phyloP scores from a whole-genome alignment of 2,888 invertebrate species.

The Agrenia bidenticulata region DNA sequence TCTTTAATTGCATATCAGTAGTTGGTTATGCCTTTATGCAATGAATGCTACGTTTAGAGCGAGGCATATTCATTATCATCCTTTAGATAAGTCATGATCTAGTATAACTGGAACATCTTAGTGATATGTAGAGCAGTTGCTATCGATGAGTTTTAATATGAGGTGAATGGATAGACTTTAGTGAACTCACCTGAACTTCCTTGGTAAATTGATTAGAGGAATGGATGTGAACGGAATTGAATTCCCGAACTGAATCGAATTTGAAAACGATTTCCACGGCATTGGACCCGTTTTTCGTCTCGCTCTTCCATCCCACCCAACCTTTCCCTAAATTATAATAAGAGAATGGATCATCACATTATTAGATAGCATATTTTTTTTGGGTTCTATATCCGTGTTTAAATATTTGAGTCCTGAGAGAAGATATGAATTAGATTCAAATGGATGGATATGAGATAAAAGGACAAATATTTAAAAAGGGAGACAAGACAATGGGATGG shows the following conservation, averaged over 20 bases:
- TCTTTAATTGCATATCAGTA: not conserved
- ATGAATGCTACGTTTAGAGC: too few relatives aligned
- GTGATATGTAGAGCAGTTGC: too few relatives aligned
- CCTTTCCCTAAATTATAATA: constrained; percentile 63
- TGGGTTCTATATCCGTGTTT: not conserved
- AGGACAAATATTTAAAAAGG: constrained; percentile 1
- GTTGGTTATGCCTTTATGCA: too few relatives aligned
- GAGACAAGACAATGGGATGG: constrained; percentile 16
- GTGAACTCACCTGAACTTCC: constrained; percentile 75
- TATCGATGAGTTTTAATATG: too few relatives aligned
- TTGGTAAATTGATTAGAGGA: constrained; percentile 83
- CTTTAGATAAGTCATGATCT: too few relatives aligned
- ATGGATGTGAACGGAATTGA: constrained; percentile 76
- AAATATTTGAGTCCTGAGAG: not conserved
- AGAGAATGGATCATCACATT: not conserved
- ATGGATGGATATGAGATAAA: not conserved
- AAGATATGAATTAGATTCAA: not conserved
- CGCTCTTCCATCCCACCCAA: constrained; percentile 86
- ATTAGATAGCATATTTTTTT: too few relatives aligned
- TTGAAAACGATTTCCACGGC: constrained; percentile 73
- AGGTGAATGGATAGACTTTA: too few relatives aligned
- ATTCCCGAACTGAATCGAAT: constrained; percentile 84
- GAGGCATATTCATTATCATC: too few relatives aligned
- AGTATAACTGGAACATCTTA: not conserved
- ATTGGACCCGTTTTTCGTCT: constrained; percentile 63